Base-by-base conservation (phyloP, 1,140 invertebrate genomes). In the Drosophila pectinifera region DNA sequence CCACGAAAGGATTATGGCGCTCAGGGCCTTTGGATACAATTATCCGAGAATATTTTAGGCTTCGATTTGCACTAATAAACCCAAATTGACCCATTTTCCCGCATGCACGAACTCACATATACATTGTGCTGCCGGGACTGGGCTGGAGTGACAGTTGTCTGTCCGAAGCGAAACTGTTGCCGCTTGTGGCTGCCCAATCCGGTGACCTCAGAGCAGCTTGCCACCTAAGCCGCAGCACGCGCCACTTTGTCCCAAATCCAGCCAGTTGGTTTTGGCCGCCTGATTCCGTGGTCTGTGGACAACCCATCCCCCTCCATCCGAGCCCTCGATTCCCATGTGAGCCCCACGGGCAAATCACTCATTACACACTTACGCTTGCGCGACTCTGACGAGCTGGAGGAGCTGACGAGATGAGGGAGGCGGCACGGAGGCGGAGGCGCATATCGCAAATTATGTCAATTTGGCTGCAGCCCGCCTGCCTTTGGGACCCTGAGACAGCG, bases 361-460 rank as follows among this genome's bases (percentile, higher is more conserved):
- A 90, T 89, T 89, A 90, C 84, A 89, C 80, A 81, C 84, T 90
- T 80, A 84, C 78, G 85, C 85, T 74, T 72, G 65, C 68, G 80
- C 77, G 74, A 68, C 62, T 49, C 64, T 70, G 67, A 69, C 64
- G 53, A 63, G 38, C 31, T 38, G 53, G 26, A 20, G 57, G 46
- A 61, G 45, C 36, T 65, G 43, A 62, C 62, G 58, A 65, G 31
- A 61, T 56, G 63, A 67, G 20, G 59, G 24, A 28, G 61, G 24
- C 43, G 62, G 43, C 26, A 41, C 16, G 36, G 11, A 46, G 26
- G n/a, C 38, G 63, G 61, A 46, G 59, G 63, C 65, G 74, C 75
- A 73, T 73, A 70, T 90, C 84, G 78, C 84, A 89, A 89, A 89
- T 89, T 89, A 90, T 89, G 84, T 89, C 84, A 89, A 89, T 89